Percentiles rank a stretch among this genome's conserved stretches.
phyloP scores from a whole-genome alignment of 2,888 invertebrate species.

The Drosophila kanekoi region DNA sequence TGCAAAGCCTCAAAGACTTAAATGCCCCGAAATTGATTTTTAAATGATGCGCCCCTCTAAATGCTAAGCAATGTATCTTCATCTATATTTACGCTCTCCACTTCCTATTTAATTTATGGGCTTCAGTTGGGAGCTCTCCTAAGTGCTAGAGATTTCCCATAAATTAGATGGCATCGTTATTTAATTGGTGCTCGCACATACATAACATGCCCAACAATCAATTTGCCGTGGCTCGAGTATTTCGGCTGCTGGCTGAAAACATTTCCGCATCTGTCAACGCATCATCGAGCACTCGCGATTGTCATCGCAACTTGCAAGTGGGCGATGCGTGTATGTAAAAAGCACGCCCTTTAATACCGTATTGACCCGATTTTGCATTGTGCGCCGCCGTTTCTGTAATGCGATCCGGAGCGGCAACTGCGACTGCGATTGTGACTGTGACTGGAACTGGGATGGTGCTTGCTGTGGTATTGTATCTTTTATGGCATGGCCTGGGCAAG shows the following conservation, averaged over 20 bases:
- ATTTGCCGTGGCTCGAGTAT: conserved; percentile 12
- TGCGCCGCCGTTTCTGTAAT: conserved; percentile 46
- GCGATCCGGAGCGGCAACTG: conserved; percentile 40
- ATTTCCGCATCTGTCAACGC: conserved; percentile 52
- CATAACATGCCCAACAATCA: conserved; percentile 13
- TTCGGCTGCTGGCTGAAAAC: conserved; percentile 29
- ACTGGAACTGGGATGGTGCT: conserved; percentile 18
- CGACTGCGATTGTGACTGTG: conserved; percentile 12
- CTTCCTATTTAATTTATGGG: conserved; percentile 21
- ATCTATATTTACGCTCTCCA: conserved; percentile 7
- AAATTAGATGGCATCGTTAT: conserved; percentile 46
- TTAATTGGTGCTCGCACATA: conserved; percentile 42
- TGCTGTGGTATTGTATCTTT: conserved; percentile 29
- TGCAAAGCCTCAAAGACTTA: conserved; percentile 28
- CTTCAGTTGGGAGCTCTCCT: conserved; percentile 6
- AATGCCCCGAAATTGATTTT: conserved; percentile 68
- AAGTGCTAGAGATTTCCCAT: conserved; percentile 29
- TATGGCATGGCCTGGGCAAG: conserved; percentile 9
- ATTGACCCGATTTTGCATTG: conserved; percentile 77
- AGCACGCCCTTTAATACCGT: conserved; percentile 71
- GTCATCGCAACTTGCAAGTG: conserved; percentile 52
- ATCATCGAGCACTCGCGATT: conserved; percentile 52
- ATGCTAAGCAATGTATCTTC: conserved; percentile 18
- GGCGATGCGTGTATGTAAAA: conserved; percentile 15
- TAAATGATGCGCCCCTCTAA: conserved; percentile 40